A percentile compares a stretch with the other conserved stretches of the same genome.
Conservation (phyloP, 1,140 invertebrate genomes). For the Anoplolepis gracilipes region DNA sequence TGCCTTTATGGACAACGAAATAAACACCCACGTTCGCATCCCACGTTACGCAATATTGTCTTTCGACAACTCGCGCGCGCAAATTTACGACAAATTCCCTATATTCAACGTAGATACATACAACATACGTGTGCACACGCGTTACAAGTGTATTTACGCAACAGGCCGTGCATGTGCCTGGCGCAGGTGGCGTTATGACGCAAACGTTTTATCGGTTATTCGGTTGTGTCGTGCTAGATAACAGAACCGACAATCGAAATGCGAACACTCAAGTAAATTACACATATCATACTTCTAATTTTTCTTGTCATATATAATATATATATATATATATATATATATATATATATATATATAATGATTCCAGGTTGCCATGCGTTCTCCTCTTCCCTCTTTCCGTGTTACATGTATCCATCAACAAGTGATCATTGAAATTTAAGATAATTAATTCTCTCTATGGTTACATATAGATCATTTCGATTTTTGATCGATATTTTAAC, state of each 20-base stretch:
- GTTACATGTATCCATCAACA: background rate
- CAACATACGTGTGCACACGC: conserved; percentile 1
- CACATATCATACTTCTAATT: background rate
- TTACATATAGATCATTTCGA: no score
- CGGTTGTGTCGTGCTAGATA: conserved; percentile 56
- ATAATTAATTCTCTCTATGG: no score
- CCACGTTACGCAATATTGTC: conserved; percentile 32
- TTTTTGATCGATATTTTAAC: no score
- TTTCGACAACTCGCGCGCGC: conserved; percentile 15
- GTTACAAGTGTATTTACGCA: conserved; percentile 69
- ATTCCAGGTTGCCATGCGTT: background rate
- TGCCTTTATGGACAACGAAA: background rate
- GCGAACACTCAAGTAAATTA: conserved; percentile 42
- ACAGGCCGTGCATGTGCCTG: conserved; percentile 49
- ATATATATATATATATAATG: no score
- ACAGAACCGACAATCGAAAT: conserved; percentile 55
- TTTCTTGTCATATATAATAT: background rate
- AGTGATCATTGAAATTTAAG: background rate
- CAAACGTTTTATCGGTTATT: conserved; percentile 72
- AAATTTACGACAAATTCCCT: conserved; percentile 56
- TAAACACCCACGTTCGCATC: conserved; percentile 8
- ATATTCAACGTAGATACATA: conserved; percentile 30
- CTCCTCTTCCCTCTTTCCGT: no score
- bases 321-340: no score
- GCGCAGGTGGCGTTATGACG: conserved; percentile 76